phyloP scores from a whole-genome alignment of 1,140 invertebrate genomes.

The Atta colombica region DNA sequence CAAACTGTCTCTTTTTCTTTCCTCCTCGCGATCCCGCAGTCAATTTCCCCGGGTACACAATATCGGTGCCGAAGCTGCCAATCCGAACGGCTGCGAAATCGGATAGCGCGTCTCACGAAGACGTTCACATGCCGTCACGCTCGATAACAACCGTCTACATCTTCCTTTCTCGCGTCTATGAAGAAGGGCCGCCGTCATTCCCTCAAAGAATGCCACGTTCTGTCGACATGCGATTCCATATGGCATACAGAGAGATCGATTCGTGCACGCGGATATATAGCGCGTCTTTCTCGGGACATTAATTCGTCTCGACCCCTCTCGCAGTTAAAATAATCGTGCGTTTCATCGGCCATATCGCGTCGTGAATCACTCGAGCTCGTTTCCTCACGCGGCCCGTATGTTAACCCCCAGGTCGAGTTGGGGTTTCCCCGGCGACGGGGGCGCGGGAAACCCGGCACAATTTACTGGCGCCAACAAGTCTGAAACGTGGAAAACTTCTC shows the following conservation, averaged over 20 bases:
- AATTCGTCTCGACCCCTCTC: slow-evolving; percentile 8
- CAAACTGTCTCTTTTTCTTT: slow-evolving; percentile 14
- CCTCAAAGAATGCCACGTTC: neutral
- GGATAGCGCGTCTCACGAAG: slow-evolving; percentile 50
- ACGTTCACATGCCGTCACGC: slow-evolving; percentile 39
- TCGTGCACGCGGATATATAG: neutral
- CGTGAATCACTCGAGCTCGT: slow-evolving; percentile 33
- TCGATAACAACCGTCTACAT: slow-evolving; percentile 54
- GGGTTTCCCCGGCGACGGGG: neutral
- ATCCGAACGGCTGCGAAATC: slow-evolving; percentile 56
- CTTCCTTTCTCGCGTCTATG: slow-evolving; percentile 6
- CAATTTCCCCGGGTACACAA: slow-evolving; percentile 63
- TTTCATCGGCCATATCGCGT: slow-evolving; percentile 48
- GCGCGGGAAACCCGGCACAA: slow-evolving; percentile 19
- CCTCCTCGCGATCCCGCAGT: slow-evolving; percentile 35
- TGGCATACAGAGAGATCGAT: neutral
- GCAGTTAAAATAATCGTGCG: slow-evolving; percentile 43
- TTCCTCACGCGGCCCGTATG: slow-evolving; percentile 31
- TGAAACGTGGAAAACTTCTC: neutral
- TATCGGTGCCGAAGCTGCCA: slow-evolving; percentile 59
- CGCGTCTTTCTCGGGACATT: slow-evolving; percentile 15
- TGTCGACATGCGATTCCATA: slow-evolving; percentile 2
- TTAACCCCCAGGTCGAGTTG: slow-evolving; percentile 1
- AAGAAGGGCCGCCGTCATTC: slow-evolving; percentile 19
- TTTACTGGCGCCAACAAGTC: slow-evolving; percentile 33